These are phyloP conservation scores for Heliothis virescens DNA, from an alignment of 1,140 invertebrate genomes.

Conservation along the genomic window DNA sequence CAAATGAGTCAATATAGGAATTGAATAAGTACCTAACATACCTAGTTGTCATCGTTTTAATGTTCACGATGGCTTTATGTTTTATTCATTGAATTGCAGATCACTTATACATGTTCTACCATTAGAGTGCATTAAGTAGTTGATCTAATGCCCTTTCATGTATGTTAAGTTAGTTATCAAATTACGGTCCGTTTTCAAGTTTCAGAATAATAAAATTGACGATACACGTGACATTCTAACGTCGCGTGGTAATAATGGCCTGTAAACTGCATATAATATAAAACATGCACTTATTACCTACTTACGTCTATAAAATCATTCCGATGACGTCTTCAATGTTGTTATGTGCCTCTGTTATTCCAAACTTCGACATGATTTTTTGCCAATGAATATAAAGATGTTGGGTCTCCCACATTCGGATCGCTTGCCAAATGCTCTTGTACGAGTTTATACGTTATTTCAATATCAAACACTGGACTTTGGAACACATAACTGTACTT, in stretches of 20 bases:
- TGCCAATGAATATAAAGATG: constrained; percentile 28
- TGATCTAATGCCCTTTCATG: neutral
- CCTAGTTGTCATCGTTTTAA: neutral
- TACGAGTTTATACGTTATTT: constrained; percentile 46
- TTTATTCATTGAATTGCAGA: neutral
- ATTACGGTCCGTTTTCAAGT: neutral
- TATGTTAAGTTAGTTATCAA: constrained; percentile 9
- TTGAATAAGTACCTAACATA: no score
- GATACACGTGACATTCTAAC: neutral
- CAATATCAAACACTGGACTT: constrained; percentile 54
- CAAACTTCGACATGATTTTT: constrained; percentile 20
- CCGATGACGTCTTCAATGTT: constrained; percentile 11
- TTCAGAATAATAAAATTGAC: neutral
- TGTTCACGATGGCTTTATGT: constrained; percentile 5
- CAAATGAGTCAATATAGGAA: neutral
- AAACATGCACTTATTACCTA: neutral
- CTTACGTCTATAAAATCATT: neutral
- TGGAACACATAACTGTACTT: constrained; percentile 31
- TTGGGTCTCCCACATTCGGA: constrained; percentile 4
- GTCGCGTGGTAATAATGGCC: neutral
- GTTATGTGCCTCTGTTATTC: constrained; percentile 3
- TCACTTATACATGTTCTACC: neutral
- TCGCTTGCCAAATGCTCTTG: constrained; percentile 56
- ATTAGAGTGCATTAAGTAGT: neutral
- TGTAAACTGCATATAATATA: neutral